A percentile compares a stretch with the other conserved stretches of the same genome.
Evolutionary conservation across 2,113 vertebrate species (phyloP).

Genomic region (Hemiprocne comata): DNA sequence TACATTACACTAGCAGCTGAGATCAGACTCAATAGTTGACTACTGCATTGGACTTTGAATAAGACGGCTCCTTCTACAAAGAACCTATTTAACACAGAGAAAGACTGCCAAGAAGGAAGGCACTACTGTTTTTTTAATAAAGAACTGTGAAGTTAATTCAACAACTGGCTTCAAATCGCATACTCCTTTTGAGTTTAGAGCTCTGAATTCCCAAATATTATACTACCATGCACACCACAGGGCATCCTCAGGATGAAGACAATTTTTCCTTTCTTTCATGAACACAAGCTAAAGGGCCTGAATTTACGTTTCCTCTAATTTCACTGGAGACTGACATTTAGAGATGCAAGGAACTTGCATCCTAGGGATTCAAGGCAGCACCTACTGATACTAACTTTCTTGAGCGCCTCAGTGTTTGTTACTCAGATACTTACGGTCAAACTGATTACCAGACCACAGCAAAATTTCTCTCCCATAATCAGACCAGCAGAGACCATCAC

Average conservation of each 20-base stretch:
- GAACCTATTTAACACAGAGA: neutral
- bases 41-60: neutral
- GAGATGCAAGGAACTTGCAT: neutral
- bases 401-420: neutral
- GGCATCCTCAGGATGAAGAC: neutral
- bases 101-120: neutral
- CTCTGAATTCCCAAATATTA: neutral
- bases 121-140: neutral
- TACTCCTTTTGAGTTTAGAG: neutral
- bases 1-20: neutral
- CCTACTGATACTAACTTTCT: neutral
- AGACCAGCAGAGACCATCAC: neutral
- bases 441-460: neutral
- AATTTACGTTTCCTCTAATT: neutral
- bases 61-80: neutral
- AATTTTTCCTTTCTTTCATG: neutral
- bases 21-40: neutral
- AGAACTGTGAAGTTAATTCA: neutral
- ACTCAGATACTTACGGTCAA: neutral
- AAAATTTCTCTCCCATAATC: neutral
- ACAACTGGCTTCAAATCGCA: neutral
- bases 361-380: neutral
- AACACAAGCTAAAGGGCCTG: neutral
- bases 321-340: neutral
- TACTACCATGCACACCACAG: fast-evolving